phyloP scores from a whole-genome alignment of 2,888 invertebrate species.

The Harmothoe impar region DNA sequence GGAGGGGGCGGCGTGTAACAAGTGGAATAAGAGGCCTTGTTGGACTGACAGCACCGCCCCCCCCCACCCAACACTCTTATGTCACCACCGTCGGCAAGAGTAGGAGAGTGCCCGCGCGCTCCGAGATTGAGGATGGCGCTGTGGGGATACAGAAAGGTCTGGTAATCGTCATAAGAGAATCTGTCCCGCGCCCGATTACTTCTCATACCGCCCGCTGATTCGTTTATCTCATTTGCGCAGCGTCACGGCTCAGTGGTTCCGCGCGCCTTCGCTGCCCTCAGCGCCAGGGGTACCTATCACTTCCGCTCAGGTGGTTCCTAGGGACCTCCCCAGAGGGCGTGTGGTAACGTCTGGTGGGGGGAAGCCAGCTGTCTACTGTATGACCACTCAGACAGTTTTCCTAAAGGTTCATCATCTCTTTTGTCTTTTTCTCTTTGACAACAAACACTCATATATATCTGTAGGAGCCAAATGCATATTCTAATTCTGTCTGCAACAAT shows the following conservation, averaged over 20 bases:
- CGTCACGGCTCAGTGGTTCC: slow-evolving; percentile 33
- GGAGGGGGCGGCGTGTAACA: neutral
- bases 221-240: slow-evolving; percentile 52
- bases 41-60: neutral
- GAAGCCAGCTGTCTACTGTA: neutral
- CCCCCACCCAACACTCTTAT: neutral
- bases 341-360: neutral
- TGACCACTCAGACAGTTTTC: neutral
- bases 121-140: too few species aligned
- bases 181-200: slow-evolving; percentile 20
- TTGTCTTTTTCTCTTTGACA: neutral
- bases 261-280: neutral
- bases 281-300: slow-evolving; percentile 30
- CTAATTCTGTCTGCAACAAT: too few species aligned
- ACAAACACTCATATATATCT: too few species aligned
- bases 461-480: too few species aligned
- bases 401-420: neutral
- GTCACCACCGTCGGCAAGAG: neutral
- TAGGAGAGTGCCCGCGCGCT: neutral
- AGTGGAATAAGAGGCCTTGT: neutral
- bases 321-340: neutral
- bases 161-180: slow-evolving; percentile 52
- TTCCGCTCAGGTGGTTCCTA: slow-evolving; percentile 26
- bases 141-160: neutral
- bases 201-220: slow-evolving; percentile 13